These are phyloP conservation scores for Sylvilagus bachmani DNA, from an alignment of 2,113 vertebrate species.

Conservation along the genomic window DNA sequence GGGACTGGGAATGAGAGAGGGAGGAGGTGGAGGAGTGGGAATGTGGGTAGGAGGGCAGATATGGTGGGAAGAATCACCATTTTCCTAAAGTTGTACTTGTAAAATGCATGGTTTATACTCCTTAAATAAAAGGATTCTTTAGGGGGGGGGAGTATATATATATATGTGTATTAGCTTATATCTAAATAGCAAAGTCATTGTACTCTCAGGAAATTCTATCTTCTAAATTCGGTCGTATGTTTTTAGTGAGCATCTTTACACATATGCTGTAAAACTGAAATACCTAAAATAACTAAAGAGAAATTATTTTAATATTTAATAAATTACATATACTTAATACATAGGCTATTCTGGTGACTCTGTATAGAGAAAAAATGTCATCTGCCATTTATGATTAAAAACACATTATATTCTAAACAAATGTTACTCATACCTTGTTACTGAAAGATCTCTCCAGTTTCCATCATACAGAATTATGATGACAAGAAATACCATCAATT, in stretches of 20 bases:
- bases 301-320: not conserved
- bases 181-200: not conserved
- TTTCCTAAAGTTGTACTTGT: too few relatives aligned
- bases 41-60: too few relatives aligned
- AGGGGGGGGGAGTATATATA: too few relatives aligned
- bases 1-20: too few relatives aligned
- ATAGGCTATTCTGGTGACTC: not conserved
- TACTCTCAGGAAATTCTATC: not conserved
- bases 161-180: too few relatives aligned
- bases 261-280: not conserved
- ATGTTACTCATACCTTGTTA: not conserved
- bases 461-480: not conserved
- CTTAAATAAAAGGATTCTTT: too few relatives aligned
- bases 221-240: not conserved
- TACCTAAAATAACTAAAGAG: not conserved
- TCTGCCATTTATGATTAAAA: slow-evolving; percentile 4
- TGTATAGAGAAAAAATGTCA: not conserved
- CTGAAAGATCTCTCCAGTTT: not conserved
- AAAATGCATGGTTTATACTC: too few relatives aligned
- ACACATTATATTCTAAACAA: not conserved
- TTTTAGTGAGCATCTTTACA: not conserved
- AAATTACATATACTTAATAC: not conserved
- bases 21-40: too few relatives aligned
- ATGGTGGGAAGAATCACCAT: too few relatives aligned
- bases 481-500: not conserved